These are phyloP conservation scores for Vanacampus margaritifer DNA, from an alignment of 2,113 vertebrate species.

Conservation along the genomic window DNA sequence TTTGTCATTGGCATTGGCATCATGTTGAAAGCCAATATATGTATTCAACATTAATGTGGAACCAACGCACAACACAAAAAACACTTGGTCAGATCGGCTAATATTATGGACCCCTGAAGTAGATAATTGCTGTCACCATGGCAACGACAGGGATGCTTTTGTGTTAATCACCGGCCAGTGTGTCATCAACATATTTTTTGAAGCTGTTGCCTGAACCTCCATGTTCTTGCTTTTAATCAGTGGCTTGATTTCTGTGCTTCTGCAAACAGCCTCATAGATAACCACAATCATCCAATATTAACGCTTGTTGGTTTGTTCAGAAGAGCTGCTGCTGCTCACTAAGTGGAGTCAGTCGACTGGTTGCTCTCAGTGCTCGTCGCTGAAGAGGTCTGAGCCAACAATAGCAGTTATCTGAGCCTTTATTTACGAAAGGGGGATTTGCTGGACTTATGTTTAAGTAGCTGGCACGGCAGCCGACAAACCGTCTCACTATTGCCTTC, in stretches of 20 bases:
- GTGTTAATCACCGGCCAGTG: neutral
- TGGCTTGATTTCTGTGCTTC: neutral
- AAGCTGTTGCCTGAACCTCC: neutral
- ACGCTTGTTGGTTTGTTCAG: neutral
- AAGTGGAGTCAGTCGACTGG: neutral
- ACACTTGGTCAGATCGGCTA: neutral
- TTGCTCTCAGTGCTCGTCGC: neutral
- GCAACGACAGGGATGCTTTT: neutral
- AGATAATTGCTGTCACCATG: neutral
- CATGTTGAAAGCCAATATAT: neutral
- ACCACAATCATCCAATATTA: neutral
- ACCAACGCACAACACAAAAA: neutral
- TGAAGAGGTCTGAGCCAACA: conserved; percentile 4
- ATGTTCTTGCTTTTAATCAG: neutral
- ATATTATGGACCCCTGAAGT: neutral
- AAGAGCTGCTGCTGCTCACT: neutral
- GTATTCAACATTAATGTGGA: neutral
- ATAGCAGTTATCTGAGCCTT: conserved; percentile 6
- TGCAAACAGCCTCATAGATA: neutral
- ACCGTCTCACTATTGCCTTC: neutral
- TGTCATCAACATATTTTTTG: neutral
- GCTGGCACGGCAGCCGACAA: neutral
- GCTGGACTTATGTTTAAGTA: conserved; percentile 7
- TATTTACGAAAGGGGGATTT: conserved; percentile 10
- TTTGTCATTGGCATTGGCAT: too few species aligned